phyloP scores from a whole-genome alignment of 2,888 invertebrate species.

The Drosophila kuntzei region DNA sequence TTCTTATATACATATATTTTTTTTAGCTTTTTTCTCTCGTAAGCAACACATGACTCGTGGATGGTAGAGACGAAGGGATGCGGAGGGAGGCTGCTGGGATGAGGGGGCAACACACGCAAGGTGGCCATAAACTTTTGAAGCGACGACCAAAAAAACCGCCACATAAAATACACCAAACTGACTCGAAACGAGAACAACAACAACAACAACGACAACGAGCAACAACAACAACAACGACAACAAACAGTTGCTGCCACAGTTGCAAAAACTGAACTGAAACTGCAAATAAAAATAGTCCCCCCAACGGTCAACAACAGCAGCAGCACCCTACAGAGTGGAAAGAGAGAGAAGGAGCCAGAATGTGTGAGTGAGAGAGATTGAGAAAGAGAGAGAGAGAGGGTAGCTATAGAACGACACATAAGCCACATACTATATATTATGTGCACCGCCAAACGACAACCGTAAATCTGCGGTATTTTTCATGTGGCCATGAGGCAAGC shows the following conservation, averaged over 20 bases:
- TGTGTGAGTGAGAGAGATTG: neutral
- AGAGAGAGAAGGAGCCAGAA: neutral
- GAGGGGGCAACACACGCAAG: constrained; percentile 44
- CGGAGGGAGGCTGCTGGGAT: neutral
- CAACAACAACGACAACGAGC: constrained; percentile 37
- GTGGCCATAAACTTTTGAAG: constrained; percentile 58
- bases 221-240: constrained; percentile 34
- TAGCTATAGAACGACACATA: constrained; percentile 48
- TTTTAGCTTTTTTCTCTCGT: constrained; percentile 17
- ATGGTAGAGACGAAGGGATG: neutral
- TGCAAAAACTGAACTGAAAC: constrained; percentile 79
- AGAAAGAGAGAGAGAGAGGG: neutral
- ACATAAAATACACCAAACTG: constrained; percentile 74
- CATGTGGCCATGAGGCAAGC: constrained; percentile 68
- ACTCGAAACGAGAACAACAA: constrained; percentile 58
- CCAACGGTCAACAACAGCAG: constrained; percentile 44
- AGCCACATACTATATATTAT: constrained; percentile 67
- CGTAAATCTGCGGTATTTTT: constrained; percentile 80
- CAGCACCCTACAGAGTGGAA: constrained; percentile 13
- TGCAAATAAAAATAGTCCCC: constrained; percentile 76
- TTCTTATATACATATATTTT: constrained; percentile 51
- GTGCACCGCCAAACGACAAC: constrained; percentile 77
- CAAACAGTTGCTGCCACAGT: constrained; percentile 63
- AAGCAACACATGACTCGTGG: constrained; percentile 22
- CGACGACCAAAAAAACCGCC: constrained; percentile 63